These are phyloP conservation scores for Drosophila ochracea DNA, from an alignment of 2,888 invertebrate genomes.

Conservation along the genomic window DNA sequence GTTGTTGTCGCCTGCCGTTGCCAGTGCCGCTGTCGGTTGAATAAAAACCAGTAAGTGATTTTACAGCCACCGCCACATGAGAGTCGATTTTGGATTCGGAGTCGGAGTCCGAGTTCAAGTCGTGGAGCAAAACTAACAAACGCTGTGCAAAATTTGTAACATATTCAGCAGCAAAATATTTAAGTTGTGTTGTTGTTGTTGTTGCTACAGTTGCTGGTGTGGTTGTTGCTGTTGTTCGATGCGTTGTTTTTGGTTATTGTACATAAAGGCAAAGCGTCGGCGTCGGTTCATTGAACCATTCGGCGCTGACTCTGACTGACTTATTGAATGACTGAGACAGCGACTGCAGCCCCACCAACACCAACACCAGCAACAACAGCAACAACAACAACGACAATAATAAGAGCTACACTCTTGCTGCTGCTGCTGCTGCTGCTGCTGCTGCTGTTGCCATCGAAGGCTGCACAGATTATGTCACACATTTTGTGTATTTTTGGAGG, in stretches of 20 bases:
- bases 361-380: conserved; percentile 10
- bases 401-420: conserved; percentile 27
- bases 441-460: conserved; percentile 64
- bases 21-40: conserved; percentile 34
- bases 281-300: conserved; percentile 71
- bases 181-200: conserved; percentile 60
- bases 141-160: conserved; percentile 74
- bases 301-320: conserved; percentile 73
- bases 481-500: conserved; percentile 73
- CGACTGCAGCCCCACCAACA: conserved; percentile 46
- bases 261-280: conserved; percentile 70
- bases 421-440: conserved; percentile 26
- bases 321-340: conserved; percentile 77
- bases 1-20: conserved; percentile 35
- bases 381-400: conserved; percentile 19
- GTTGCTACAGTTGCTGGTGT: conserved; percentile 19
- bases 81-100: conserved; percentile 17
- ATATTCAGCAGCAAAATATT: conserved; percentile 78
- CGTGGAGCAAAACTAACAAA: conserved; percentile 69
- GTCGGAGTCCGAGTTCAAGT: conserved; percentile 32
- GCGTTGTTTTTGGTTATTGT: conserved; percentile 64
- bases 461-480: conserved; percentile 82
- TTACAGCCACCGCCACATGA: conserved; percentile 55
- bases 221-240: conserved; percentile 44
- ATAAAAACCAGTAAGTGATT: conserved; percentile 82